A percentile compares a stretch with the other conserved stretches of the same genome.
These are phyloP conservation scores for Sipha flava DNA, from an alignment of 1,140 invertebrate species.

Conservation along the genomic window DNA sequence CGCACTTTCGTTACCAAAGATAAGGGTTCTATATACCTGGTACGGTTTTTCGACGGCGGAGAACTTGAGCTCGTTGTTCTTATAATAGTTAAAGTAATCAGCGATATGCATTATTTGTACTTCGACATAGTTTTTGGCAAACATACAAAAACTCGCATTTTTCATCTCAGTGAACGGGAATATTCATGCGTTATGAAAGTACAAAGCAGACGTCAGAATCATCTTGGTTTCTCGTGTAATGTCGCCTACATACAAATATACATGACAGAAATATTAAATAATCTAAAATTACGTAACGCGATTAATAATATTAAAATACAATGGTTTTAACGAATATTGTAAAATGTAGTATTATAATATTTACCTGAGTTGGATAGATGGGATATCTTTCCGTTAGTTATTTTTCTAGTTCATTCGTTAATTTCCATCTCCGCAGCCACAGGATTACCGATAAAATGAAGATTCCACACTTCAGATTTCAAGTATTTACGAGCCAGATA, in stretches of 20 bases:
- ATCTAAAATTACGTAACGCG: too few relatives aligned
- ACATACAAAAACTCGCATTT: not conserved
- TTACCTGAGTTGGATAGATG: not conserved
- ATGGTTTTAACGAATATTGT: too few relatives aligned
- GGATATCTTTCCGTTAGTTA: not conserved
- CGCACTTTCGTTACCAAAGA: too few relatives aligned
- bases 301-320: too few relatives aligned
- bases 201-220: not conserved
- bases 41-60: not conserved
- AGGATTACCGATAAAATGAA: not conserved
- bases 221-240: not conserved
- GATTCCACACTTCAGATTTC: not conserved
- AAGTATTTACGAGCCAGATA: not conserved
- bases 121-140: not conserved
- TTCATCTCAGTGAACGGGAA: not conserved
- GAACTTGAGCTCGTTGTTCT: not conserved
- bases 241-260: not conserved
- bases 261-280: too few relatives aligned
- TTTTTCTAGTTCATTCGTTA: not conserved
- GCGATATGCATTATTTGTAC: not conserved
- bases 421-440: not conserved
- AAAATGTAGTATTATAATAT: not conserved
- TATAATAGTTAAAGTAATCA: not conserved
- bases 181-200: not conserved
- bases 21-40: not conserved